These are phyloP conservation scores for Prietella phreatophila DNA, from an alignment of 2,113 vertebrate genomes.

Conservation along the genomic window DNA sequence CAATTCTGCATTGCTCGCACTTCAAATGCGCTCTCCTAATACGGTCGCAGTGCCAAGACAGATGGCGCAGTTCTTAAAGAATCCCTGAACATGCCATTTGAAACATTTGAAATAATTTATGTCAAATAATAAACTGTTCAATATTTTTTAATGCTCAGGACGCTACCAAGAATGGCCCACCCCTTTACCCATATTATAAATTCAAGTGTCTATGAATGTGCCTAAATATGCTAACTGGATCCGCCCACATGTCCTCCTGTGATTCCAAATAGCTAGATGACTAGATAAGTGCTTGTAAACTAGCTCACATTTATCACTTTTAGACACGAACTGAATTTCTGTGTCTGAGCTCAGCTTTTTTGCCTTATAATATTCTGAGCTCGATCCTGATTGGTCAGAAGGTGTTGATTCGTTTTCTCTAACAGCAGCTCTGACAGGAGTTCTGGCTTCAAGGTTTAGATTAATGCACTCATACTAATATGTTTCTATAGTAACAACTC, in stretches of 20 bases:
- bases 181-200: conserved; percentile 8
- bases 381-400: neutral
- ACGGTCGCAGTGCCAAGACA: conserved; percentile 22
- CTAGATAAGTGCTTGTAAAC: conserved; percentile 11
- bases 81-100: conserved; percentile 18
- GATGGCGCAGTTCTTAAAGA: conserved; percentile 31
- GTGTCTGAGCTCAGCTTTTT: neutral
- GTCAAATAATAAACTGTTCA: conserved; percentile 10
- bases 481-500: neutral
- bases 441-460: neutral
- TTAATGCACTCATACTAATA: neutral
- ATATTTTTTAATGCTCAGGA: conserved; percentile 5
- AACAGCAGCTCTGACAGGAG: too few relatives aligned
- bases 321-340: neutral
- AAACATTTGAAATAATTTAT: conserved; percentile 14
- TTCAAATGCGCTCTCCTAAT: conserved; percentile 5
- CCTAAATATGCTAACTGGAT: conserved; percentile 12
- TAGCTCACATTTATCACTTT: conserved; percentile 14
- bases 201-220: neutral
- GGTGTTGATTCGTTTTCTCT: neutral
- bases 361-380: neutral
- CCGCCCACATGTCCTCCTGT: conserved; percentile 12
- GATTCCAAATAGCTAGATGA: conserved; percentile 7
- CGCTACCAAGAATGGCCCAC: neutral
- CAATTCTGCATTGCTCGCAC: conserved; percentile 65